Base-by-base conservation (phyloP, 2,797 vertebrate genomes). In the Gallinago stenura region DNA sequence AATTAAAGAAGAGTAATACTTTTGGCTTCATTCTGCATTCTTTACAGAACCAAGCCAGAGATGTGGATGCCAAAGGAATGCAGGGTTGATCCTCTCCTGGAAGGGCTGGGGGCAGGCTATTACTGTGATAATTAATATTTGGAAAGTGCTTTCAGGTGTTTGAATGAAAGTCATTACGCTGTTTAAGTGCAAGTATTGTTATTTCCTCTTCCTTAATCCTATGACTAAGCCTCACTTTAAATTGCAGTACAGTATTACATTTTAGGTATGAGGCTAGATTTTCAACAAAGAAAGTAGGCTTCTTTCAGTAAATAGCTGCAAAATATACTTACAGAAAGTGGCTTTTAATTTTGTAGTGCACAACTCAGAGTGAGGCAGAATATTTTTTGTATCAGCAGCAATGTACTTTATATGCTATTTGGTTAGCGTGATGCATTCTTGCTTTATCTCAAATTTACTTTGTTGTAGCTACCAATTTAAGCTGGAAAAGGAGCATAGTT, bases 121-220 rank as follows among this genome's bases (percentile, higher is more conserved):
- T 83, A 41, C 54, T 73, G 50, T 45, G 62, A 20, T 73, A 76
- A 86, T 90, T 95, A 90, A 54, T 89, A 85, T 81, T 84, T 81
- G 51, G 57, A 85, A 56, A 75, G 43, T 66, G 83, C 24, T 94
- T 90, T 66, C 35, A 87, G 64, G 66, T 76, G 37, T 78, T 86
- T 92, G 54, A 94, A 81, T 94, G 65, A 78, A 96, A 90, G 41
- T 92, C 50, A 78, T 89, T 78, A 53, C 62, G 39, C 53, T 13
- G 54, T 50, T 71, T 83, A 80, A 75, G 24, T 76, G 60, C 83
- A 62, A 43, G 35, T 57, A 73, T 89, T 89, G 46, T 95, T 95
- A 81, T 88, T 97, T 97, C 92, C 60, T 75, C 45, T 94, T 71
- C 39, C 73, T 95, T 91, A 89, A 90, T 93, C 76, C 79, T 81